Evolutionary conservation across 2,888 invertebrate genomes (phyloP).

Genomic region (Rambutsinella grinnellia): DNA sequence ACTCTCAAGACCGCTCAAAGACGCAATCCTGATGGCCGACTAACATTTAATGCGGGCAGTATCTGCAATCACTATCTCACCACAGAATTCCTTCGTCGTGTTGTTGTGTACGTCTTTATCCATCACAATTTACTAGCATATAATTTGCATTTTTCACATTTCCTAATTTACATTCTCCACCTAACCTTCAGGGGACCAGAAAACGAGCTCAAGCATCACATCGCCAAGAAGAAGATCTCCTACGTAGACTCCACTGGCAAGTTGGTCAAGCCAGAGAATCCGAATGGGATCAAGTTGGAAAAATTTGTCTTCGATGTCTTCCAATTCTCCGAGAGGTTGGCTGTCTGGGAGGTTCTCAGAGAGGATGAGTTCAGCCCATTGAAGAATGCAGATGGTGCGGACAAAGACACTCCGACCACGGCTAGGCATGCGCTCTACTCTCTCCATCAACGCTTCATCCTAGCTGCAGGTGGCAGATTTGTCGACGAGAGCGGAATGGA

Average conservation of each 20-base stretch:
- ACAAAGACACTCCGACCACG: conserved; percentile 92
- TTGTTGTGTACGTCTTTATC: conserved; percentile 75
- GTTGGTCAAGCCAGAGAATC: conserved; percentile 80
- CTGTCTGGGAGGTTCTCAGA: conserved; percentile 91
- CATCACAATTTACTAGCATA: too few species aligned
- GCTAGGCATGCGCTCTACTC: conserved; percentile 82
- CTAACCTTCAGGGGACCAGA: conserved; percentile 77
- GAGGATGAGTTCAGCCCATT: conserved; percentile 96
- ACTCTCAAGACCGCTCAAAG: conserved; percentile 88
- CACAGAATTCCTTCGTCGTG: conserved; percentile 82
- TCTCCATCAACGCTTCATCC: conserved; percentile 84
- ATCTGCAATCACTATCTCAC: conserved; percentile 99
- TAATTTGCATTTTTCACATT: neutral
- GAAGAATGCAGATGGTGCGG: conserved; percentile 90
- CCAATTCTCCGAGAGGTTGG: conserved; percentile 90
- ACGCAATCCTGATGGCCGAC: conserved; percentile 80
- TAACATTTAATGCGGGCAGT: conserved; percentile 94
- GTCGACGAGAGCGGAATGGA: conserved; percentile 69
- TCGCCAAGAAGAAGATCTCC: conserved; percentile 98
- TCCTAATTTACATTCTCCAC: neutral
- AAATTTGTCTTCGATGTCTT: conserved; percentile 99
- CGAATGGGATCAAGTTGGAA: conserved; percentile 98
- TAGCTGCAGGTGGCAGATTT: conserved; percentile 84
- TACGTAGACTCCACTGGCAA: conserved; percentile 81
- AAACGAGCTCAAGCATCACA: conserved; percentile 85